These are phyloP conservation scores for Quadroppia sp. DNA, from an alignment of 2,888 invertebrate genomes.

Conservation along the genomic window DNA sequence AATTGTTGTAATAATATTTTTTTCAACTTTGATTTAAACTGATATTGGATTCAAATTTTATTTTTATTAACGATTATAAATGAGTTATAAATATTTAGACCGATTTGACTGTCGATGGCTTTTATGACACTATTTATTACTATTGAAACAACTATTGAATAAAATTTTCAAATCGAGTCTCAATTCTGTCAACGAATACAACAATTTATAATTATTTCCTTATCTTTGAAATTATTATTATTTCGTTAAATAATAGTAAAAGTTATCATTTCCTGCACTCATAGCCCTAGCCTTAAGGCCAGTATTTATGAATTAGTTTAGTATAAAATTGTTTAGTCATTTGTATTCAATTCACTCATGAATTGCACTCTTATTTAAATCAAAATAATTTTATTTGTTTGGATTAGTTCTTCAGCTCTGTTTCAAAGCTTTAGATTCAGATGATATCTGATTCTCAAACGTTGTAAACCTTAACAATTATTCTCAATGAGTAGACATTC, in stretches of 20 bases:
- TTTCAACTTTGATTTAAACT: no score
- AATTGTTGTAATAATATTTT: no score
- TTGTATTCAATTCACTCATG: not conserved
- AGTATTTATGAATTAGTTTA: not conserved
- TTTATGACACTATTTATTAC: no score
- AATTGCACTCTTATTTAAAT: not conserved
- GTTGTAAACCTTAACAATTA: not conserved
- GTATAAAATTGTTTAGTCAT: not conserved
- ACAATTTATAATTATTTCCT: not conserved
- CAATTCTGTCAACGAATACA: not conserved
- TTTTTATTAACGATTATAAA: no score
- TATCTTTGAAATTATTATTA: not conserved
- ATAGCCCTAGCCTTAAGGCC: not conserved
- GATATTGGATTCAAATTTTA: no score
- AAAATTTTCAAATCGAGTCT: not conserved
- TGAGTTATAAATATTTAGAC: no score
- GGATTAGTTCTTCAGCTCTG: no score
- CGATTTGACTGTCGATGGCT: no score
- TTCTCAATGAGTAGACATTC: not conserved
- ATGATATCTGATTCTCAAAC: no score
- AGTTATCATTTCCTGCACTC: slow-evolving; percentile 16
- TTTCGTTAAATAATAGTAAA: not conserved
- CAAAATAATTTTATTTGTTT: no score
- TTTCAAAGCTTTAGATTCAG: no score
- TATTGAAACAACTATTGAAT: no score